phyloP scores from a whole-genome alignment of 2,113 vertebrate genomes.

The Origma solitaria region DNA sequence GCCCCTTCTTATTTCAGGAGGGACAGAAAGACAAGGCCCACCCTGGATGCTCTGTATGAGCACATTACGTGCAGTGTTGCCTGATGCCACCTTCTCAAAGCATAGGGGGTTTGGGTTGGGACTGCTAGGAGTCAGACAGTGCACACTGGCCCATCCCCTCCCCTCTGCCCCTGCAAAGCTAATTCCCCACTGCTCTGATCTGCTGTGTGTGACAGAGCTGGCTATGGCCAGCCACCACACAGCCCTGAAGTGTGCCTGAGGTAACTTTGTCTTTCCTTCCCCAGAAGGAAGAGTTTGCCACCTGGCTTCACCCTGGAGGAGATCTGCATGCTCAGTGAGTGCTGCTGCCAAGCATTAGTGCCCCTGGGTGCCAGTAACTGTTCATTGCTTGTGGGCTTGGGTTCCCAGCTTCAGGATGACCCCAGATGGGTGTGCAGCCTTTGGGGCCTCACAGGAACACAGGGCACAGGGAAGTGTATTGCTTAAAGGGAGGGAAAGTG shows the following conservation, averaged over 20 bases:
- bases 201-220: background rate
- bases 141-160: background rate
- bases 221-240: background rate
- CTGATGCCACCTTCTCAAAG: background rate
- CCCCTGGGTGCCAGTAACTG: background rate
- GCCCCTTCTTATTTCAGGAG: background rate
- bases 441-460: background rate
- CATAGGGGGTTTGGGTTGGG: background rate
- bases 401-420: background rate
- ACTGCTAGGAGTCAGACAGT: background rate
- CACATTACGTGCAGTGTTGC: background rate
- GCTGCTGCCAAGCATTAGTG: background rate
- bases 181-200: background rate
- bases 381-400: background rate
- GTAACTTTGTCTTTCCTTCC: conserved; percentile 7
- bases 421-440: background rate
- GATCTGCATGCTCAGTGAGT: conserved; percentile 93
- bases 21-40: background rate
- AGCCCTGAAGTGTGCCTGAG: background rate
- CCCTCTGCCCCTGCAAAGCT: background rate
- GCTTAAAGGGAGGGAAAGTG: background rate
- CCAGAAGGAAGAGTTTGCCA: conserved; percentile 90
- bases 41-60: background rate
- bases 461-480: background rate
- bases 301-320: conserved; percentile 89